A percentile compares a stretch with the other conserved stretches of the same genome.
Evolutionary conservation across 1,140 invertebrate genomes (phyloP).

Genomic region (Oscheius sp.): DNA sequence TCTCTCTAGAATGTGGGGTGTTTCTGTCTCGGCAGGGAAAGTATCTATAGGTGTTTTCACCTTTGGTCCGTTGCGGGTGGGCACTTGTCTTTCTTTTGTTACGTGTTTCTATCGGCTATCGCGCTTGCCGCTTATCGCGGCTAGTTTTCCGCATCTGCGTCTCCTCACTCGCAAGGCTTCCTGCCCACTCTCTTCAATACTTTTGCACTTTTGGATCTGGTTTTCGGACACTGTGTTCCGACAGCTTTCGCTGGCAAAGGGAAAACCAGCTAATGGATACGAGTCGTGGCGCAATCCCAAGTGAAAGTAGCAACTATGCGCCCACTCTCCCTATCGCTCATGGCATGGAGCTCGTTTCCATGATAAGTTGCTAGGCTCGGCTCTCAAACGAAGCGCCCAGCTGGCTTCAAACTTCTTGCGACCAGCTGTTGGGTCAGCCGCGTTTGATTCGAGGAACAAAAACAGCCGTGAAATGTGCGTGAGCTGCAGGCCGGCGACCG

Average conservation of each 20-base stretch:
- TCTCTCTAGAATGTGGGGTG: no score
- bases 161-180: not conserved
- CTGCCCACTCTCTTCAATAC: not conserved
- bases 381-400: no score
- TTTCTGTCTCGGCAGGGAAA: no score
- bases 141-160: slow-evolving; percentile 10
- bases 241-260: not conserved
- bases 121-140: not conserved
- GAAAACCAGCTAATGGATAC: slow-evolving; percentile 4
- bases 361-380: no score
- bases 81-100: slow-evolving; percentile 7
- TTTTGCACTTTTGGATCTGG: not conserved
- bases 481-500: not conserved
- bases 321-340: no score
- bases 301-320: no score
- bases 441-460: slow-evolving; percentile 1
- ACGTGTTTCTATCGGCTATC: slow-evolving; percentile 13
- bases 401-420: not conserved
- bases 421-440: slow-evolving; percentile 9
- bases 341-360: no score
- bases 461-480: not conserved
- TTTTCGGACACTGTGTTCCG: not conserved
- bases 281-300: not conserved
- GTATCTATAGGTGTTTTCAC: no score
- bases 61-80: no score